Evolutionary conservation across 2,113 vertebrate genomes (phyloP).

Genomic region (Paedocypris sp.): DNA sequence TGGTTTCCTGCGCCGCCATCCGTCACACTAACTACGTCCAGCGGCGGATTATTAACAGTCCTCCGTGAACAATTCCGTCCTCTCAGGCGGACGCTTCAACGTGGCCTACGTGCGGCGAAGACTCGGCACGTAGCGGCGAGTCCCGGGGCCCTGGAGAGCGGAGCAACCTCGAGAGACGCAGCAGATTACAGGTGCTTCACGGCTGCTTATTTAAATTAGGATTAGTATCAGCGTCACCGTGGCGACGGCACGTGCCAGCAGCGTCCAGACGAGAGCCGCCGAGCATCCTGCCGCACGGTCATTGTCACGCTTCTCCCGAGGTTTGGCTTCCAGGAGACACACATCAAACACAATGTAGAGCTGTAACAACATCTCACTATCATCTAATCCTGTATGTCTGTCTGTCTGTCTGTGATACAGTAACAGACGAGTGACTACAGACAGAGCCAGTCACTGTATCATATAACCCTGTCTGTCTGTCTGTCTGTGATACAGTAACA

Average conservation of each 20-base stretch:
- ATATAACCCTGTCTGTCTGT: too few relatives aligned
- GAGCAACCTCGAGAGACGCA: slow-evolving; percentile 11
- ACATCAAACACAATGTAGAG: too few relatives aligned
- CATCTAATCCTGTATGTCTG: too few relatives aligned
- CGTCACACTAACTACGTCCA: slow-evolving; percentile 6
- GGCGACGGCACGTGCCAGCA: slow-evolving; percentile 25
- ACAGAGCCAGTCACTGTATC: too few relatives aligned
- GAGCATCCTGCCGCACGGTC: background rate
- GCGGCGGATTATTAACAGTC: slow-evolving; percentile 20
- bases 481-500: too few relatives aligned
- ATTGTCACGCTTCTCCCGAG: background rate
- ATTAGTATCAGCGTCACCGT: slow-evolving; percentile 32
- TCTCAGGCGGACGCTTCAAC: slow-evolving; percentile 9
- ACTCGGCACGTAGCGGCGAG: background rate
- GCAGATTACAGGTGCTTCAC: slow-evolving; percentile 7
- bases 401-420: too few relatives aligned
- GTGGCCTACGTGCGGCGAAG: slow-evolving; percentile 20
- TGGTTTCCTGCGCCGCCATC: slow-evolving; percentile 23
- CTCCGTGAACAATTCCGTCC: slow-evolving; percentile 9
- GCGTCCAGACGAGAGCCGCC: background rate
- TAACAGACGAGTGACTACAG: too few relatives aligned
- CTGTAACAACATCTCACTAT: too few relatives aligned
- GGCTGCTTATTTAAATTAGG: slow-evolving; percentile 24
- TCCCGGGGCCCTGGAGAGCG: background rate
- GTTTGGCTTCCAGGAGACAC: too few relatives aligned